phyloP scores from a whole-genome alignment of 2,888 invertebrate species.

The Eucriotettix oculatus region DNA sequence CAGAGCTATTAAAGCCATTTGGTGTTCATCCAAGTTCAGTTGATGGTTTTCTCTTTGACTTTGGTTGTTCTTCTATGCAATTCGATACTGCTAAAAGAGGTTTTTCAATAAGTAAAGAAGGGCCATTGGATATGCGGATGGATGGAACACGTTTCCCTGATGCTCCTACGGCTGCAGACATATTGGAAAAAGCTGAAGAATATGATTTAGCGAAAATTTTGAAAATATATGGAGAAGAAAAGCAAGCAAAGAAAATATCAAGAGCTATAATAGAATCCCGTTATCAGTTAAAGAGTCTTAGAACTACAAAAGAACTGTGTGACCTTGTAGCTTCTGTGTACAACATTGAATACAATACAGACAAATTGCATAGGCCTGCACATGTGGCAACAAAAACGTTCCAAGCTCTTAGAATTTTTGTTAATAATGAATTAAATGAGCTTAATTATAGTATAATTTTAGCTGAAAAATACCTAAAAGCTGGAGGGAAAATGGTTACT shows the following conservation, averaged over 20 bases:
- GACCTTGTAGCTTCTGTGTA: conserved; percentile 50
- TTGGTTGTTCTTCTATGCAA: conserved; percentile 93
- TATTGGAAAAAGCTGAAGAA: conserved; percentile 64
- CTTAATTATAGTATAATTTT: conserved; percentile 73
- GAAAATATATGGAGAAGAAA: conserved; percentile 87
- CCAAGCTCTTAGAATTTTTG: conserved; percentile 84
- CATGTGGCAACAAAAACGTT: conserved; percentile 87
- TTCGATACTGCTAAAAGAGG: conserved; percentile 68
- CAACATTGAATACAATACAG: conserved; percentile 36
- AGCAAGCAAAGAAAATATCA: conserved; percentile 69
- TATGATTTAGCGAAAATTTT: conserved; percentile 64
- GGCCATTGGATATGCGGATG: conserved; percentile 93
- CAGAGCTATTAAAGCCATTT: conserved; percentile 39
- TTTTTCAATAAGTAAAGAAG: conserved; percentile 70
- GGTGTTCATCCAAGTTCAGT: conserved; percentile 46
- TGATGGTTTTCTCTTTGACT: conserved; percentile 82
- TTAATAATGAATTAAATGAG: conserved; percentile 92
- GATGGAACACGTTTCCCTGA: conserved; percentile 53
- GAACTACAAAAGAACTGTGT: conserved; percentile 69
- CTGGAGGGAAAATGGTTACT: conserved; percentile 60
- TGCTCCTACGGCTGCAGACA: conserved; percentile 71
- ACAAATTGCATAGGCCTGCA: conserved; percentile 55
- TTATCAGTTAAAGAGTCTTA: conserved; percentile 52
- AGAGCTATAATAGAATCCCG: conserved; percentile 72
- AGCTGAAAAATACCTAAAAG: conserved; percentile 58